These are phyloP conservation scores for Balaenoptera acutorostrata DNA, from an alignment of 2,113 vertebrate species.

Conservation along the genomic window DNA sequence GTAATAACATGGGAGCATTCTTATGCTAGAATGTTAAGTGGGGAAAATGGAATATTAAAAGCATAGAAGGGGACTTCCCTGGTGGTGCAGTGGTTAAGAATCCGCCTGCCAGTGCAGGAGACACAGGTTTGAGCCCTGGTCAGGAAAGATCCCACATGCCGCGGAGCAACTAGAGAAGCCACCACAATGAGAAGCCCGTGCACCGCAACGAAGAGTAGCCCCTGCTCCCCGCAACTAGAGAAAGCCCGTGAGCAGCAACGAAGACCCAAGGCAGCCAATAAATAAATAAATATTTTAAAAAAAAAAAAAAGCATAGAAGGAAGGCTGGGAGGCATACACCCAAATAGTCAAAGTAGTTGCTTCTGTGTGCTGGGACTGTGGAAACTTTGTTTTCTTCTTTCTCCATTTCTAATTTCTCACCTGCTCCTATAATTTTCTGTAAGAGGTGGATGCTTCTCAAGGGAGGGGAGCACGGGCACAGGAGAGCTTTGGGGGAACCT, in stretches of 20 bases:
- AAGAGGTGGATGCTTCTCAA: not conserved
- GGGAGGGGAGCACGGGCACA: not conserved
- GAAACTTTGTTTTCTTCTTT: not conserved
- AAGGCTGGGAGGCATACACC: not conserved
- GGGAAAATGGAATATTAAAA: not conserved
- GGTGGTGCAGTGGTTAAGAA: not conserved
- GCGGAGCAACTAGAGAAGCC: not conserved
- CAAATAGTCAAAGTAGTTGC: not conserved
- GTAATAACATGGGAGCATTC: not conserved
- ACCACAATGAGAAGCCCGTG: no score
- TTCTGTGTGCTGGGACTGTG: not conserved
- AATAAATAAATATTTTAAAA: not conserved
- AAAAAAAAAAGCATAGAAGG: not conserved
- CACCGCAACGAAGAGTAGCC: no score
- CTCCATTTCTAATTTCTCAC: not conserved
- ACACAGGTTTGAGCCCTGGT: not conserved
- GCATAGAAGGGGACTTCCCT: not conserved
- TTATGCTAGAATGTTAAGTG: not conserved
- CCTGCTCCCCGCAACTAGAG: no score
- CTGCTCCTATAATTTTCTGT: not conserved
- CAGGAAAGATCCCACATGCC: not conserved
- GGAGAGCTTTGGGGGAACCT: not conserved
- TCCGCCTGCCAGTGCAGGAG: not conserved
- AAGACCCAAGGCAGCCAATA: not conserved
- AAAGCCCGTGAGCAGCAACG: no score